Evolutionary conservation across 2,797 vertebrate genomes (phyloP).

Genomic region (Ptychadena robeensis): DNA sequence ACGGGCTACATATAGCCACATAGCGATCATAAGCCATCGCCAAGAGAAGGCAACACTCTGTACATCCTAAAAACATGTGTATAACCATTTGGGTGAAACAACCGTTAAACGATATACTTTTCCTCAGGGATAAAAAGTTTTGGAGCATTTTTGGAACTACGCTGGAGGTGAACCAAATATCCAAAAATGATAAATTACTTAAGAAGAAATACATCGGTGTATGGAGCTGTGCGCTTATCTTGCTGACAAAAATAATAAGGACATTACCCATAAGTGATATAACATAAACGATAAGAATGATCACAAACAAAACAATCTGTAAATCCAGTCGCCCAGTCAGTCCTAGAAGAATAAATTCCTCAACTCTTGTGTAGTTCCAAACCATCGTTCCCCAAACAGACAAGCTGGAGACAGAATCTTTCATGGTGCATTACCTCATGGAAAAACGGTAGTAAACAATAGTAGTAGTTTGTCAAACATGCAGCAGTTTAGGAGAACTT

Average conservation of each 20-base stretch:
- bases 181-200: constrained; percentile 42
- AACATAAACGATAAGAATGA: constrained; percentile 27
- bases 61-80: constrained; percentile 34
- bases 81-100: constrained; percentile 37
- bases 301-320: constrained; percentile 14
- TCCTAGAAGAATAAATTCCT: constrained; percentile 45
- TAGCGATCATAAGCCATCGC: constrained; percentile 51
- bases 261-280: constrained; percentile 36
- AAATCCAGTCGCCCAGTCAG: constrained; percentile 3
- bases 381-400: not conserved
- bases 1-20: constrained; percentile 42
- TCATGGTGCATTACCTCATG: not conserved
- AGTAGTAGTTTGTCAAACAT: not conserved
- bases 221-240: constrained; percentile 10
- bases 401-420: not conserved
- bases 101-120: constrained; percentile 23
- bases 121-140: constrained; percentile 17
- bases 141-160: constrained; percentile 42
- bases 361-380: not conserved
- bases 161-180: constrained; percentile 29
- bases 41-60: constrained; percentile 35
- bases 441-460: not conserved
- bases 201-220: constrained; percentile 54
- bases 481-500: too few species aligned
- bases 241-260: constrained; percentile 33